Evolutionary conservation across 2,113 vertebrate genomes (phyloP).

Genomic region (Gallinago jamesoni): DNA sequence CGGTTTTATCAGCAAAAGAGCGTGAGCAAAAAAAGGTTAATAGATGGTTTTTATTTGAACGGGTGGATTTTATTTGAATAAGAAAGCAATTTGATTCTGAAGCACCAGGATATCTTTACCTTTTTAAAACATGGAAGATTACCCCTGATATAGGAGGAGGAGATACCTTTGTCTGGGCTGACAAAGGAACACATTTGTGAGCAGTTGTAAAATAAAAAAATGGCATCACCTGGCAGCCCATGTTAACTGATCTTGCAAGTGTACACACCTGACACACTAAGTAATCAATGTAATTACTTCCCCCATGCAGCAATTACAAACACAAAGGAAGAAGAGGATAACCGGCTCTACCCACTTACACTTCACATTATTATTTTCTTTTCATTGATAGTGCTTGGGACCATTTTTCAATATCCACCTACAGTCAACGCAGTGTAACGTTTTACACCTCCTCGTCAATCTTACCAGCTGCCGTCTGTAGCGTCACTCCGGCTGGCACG

Average conservation of each 20-base stretch:
- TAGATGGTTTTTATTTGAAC: neutral
- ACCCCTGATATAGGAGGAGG: neutral
- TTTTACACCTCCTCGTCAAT: neutral
- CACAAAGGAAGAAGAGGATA: neutral
- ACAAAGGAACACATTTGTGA: neutral
- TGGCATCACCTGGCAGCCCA: neutral
- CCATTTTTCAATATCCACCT: neutral
- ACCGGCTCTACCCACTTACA: neutral
- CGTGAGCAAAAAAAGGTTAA: neutral
- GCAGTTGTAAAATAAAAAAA: neutral
- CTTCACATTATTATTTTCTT: neutral
- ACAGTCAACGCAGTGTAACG: neutral
- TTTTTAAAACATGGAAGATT: neutral
- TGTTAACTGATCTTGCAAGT: neutral
- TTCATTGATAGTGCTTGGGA: neutral
- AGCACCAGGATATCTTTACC: neutral
- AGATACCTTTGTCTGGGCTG: neutral
- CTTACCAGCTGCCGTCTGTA: slow-evolving; percentile 90
- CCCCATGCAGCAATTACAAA: neutral
- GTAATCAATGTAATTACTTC: neutral
- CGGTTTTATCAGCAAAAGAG: neutral
- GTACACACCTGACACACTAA: neutral
- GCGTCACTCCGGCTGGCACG: slow-evolving; percentile 89
- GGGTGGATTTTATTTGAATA: neutral
- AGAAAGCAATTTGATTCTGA: slow-evolving; percentile 10